Percentiles rank a stretch among this genome's conserved stretches.
Evolutionary conservation across 2,888 invertebrate genomes (phyloP).

Genomic region (Sceliomorpha sp.): DNA sequence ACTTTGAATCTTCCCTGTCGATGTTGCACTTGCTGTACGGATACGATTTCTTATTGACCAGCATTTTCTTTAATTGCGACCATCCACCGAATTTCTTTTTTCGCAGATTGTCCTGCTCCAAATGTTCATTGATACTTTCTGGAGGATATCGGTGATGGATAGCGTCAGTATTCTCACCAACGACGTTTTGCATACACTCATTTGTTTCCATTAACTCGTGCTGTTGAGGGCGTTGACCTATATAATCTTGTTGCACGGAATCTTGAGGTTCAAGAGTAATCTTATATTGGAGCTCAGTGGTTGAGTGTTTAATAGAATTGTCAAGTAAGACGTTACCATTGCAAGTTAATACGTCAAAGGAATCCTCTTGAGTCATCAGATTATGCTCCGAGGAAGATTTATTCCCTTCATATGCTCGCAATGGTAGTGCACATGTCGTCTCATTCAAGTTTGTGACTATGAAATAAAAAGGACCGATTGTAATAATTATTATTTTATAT

Average conservation of each 20-base stretch:
- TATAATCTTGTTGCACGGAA: slow-evolving; percentile 81
- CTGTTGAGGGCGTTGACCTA: slow-evolving; percentile 75
- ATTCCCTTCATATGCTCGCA: slow-evolving; percentile 92
- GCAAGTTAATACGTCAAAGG: slow-evolving; percentile 82
- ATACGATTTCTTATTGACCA: slow-evolving; percentile 72
- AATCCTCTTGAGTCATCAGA: slow-evolving; percentile 83
- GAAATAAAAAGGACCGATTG: slow-evolving; percentile 33
- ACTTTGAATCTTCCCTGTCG: slow-evolving; percentile 74
- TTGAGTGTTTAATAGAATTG: slow-evolving; percentile 84
- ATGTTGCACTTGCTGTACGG: slow-evolving; percentile 72
- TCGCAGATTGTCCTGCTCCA: slow-evolving; percentile 65
- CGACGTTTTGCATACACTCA: slow-evolving; percentile 88
- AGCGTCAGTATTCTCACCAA: slow-evolving; percentile 70
- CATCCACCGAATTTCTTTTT: slow-evolving; percentile 78
- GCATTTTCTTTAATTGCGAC: slow-evolving; percentile 81
- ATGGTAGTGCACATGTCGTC: slow-evolving; percentile 78
- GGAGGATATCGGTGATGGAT: slow-evolving; percentile 71
- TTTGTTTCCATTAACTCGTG: slow-evolving; percentile 81
- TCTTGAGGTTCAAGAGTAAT: slow-evolving; percentile 80
- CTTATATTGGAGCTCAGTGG: slow-evolving; percentile 66
- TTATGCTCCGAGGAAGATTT: slow-evolving; percentile 91
- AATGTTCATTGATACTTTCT: slow-evolving; percentile 81
- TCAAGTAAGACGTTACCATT: slow-evolving; percentile 82
- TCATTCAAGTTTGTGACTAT: slow-evolving; percentile 83
- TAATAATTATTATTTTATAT: neutral